Evolutionary conservation across 2,888 invertebrate genomes (phyloP).

Genomic region (Hecatera dysodea): DNA sequence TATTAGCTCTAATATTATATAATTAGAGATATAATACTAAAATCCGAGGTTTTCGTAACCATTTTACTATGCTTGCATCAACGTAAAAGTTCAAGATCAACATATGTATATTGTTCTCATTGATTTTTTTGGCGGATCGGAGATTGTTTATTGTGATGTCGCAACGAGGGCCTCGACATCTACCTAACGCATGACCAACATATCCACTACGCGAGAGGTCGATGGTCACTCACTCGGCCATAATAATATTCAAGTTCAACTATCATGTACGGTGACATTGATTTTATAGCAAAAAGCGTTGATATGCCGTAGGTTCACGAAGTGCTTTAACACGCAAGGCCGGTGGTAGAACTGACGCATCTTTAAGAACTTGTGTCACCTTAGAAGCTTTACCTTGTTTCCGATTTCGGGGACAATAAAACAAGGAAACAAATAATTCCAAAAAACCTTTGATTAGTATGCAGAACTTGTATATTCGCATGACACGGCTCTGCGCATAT

Average conservation of each 20-base stretch:
- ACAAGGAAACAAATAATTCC: slow-evolving; percentile 47
- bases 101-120: slow-evolving; percentile 48
- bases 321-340: slow-evolving; percentile 38
- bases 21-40: background rate
- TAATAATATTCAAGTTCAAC: slow-evolving; percentile 46
- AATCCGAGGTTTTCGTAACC: slow-evolving; percentile 29
- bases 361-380: slow-evolving; percentile 31
- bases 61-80: slow-evolving; percentile 44
- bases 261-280: slow-evolving; percentile 31
- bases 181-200: slow-evolving; percentile 34
- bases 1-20: slow-evolving; percentile 20
- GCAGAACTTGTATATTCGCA: slow-evolving; percentile 25
- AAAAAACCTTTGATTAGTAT: slow-evolving; percentile 43
- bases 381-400: slow-evolving; percentile 54
- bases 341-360: slow-evolving; percentile 6
- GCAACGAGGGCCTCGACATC: slow-evolving; percentile 48
- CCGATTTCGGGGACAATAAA: slow-evolving; percentile 46
- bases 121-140: slow-evolving; percentile 47
- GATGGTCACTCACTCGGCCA: slow-evolving; percentile 42
- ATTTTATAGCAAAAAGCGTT: slow-evolving; percentile 7
- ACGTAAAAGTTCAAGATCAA: slow-evolving; percentile 61
- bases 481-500: slow-evolving; percentile 28
- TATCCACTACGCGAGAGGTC: slow-evolving; percentile 44
- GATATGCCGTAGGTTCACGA: background rate
- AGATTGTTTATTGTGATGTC: slow-evolving; percentile 47